Conservation (phyloP, 92 coral and sea anemone genomes). For the Parazoanthus darwini region DNA sequence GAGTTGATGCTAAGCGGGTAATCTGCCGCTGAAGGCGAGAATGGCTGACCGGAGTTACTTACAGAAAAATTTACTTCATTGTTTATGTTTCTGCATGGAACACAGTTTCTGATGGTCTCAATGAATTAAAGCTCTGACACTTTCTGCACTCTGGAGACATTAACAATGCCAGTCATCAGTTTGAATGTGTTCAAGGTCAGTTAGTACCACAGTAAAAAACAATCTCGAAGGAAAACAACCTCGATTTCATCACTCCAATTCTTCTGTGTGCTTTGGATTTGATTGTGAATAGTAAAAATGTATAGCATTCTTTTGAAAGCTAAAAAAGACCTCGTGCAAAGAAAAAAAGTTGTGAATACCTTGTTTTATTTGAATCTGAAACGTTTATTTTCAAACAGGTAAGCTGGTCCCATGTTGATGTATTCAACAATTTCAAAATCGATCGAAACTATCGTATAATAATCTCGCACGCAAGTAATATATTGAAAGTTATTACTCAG, state of each 20-base stretch:
- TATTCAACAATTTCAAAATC: neutral
- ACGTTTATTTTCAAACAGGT: neutral
- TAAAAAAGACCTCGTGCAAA: constrained; percentile 24
- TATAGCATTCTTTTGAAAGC: constrained; percentile 14
- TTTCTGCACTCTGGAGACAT: neutral
- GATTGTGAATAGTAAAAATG: constrained; percentile 9
- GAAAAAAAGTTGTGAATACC: constrained; percentile 21
- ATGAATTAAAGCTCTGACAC: neutral
- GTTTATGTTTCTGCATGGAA: neutral
- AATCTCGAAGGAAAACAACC: neutral
- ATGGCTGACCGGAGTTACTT: neutral
- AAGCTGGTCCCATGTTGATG: neutral
- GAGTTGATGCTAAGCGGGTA: neutral
- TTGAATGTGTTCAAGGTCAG: neutral
- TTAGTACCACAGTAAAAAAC: neutral
- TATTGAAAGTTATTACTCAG: neutral
- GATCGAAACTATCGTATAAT: constrained; percentile 13
- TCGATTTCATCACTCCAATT: neutral
- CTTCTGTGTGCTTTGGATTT: constrained; percentile 6
- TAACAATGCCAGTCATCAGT: neutral
- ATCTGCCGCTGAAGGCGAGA: neutral
- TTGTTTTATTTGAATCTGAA: neutral
- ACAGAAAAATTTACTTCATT: neutral
- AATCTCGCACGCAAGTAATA: neutral
- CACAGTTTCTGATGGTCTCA: neutral